Conservation (phyloP, 2,797 vertebrate genomes). For the Coracias cyanogaster region DNA sequence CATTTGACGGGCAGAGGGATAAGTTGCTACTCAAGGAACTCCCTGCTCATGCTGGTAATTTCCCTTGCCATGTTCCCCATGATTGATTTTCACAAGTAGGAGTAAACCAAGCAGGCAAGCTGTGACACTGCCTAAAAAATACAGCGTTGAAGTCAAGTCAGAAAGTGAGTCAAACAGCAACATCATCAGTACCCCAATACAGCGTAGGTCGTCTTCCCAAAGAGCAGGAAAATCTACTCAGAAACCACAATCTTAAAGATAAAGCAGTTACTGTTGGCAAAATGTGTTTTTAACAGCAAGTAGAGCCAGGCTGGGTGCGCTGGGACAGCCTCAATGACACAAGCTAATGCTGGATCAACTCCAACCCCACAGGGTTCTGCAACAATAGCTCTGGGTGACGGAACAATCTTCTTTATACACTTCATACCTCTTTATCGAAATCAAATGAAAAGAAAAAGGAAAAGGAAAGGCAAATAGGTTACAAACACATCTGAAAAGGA, state of each 20-base stretch:
- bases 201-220: neutral
- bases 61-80: neutral
- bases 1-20: neutral
- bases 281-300: neutral
- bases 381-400: neutral
- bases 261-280: neutral
- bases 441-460: neutral
- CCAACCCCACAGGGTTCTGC: neutral
- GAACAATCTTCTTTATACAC: neutral
- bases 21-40: neutral
- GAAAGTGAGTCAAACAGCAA: neutral
- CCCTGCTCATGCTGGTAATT: neutral
- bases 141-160: neutral
- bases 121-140: neutral
- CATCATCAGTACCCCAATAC: neutral
- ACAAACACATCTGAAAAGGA: neutral
- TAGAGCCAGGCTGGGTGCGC: neutral
- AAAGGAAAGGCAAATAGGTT: neutral
- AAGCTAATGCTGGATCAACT: neutral
- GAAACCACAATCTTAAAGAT: neutral
- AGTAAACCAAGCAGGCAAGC: constrained; percentile 7
- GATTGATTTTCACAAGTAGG: constrained; percentile 36
- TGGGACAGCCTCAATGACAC: neutral
- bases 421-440: neutral
- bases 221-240: neutral